A percentile compares a stretch with the other conserved stretches of the same genome.
These are phyloP conservation scores for Campoletis sonorensis DNA, from an alignment of 1,140 invertebrate species.

Conservation along the genomic window DNA sequence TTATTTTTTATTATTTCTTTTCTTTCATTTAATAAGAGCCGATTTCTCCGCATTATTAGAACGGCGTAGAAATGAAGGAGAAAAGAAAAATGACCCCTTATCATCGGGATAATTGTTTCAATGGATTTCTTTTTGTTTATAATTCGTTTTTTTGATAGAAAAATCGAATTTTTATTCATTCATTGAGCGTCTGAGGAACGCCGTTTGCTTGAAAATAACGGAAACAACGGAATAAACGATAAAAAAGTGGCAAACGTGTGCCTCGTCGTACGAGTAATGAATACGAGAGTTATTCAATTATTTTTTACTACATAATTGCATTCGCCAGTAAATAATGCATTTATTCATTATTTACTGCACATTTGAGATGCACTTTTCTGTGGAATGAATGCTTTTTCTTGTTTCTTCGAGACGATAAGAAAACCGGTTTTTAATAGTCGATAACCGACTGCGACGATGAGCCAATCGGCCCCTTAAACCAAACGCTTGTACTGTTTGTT, in stretches of 20 bases:
- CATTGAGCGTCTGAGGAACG: background rate
- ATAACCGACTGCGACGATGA: constrained; percentile 19
- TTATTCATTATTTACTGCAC: background rate
- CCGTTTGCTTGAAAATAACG: no score
- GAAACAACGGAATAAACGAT: no score
- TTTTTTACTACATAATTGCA: constrained; percentile 24
- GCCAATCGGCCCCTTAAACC: constrained; percentile 8
- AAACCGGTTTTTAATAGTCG: constrained; percentile 31
- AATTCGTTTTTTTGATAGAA: no score
- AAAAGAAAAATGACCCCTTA: background rate
- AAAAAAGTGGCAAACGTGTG: no score
- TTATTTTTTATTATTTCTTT: constrained; percentile 12
- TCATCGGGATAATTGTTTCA: background rate
- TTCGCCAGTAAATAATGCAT: constrained; percentile 16
- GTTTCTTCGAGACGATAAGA: constrained; percentile 1
- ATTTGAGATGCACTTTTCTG: background rate
- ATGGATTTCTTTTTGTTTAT: background rate
- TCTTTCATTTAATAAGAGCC: background rate
- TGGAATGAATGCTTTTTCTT: constrained; percentile 17
- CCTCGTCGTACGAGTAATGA: background rate
- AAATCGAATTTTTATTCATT: background rate
- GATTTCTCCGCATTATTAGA: background rate
- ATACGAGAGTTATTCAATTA: constrained; percentile 10
- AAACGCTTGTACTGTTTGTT: constrained; percentile 10
- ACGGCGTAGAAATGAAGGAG: background rate